Evolutionary conservation across 2,797 vertebrate species (phyloP), one percentile per base, ranked within the genome.

Genomic region (Austrolebias charrua): DNA sequence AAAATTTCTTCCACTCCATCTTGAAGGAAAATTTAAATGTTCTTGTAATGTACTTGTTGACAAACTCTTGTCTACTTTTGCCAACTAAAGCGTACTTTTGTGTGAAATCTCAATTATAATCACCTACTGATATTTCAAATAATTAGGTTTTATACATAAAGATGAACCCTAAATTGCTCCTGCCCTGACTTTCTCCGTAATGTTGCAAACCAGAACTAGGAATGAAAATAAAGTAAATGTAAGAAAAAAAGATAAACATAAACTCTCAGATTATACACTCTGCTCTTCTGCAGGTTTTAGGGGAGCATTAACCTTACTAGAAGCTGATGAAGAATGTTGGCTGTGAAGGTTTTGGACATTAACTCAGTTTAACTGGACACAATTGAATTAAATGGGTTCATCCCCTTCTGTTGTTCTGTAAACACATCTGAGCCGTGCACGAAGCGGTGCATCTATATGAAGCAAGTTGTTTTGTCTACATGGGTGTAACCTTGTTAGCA

Each of bases 341-440:
- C 14, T 42, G 1, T 55, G 29, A 58, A 28, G 10, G 5, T 38
- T 70, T 8, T 63, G n/a, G 48, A 55, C 3, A 33, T 68, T 60
- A 48, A 62, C 54, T 15, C 31, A 42, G 4, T 64, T 57, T 50
- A 58, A 38, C 9, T 55, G 45, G 50, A 42, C 48, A 66, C n/a
- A 47, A 52, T 66, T 65, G 6, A 73, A 38, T 31, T 45, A 4
- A 16, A 18, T 13, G 47, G 24, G 15, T 1, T 13, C 18, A 29
- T 56, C 60, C 2, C 11, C 53, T 71, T 60, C 24, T 16, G 10
- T 44, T 4, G 18, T 60, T 35, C n/a, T 56, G 8, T 16, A 12
- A 45, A 57, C 43, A 48, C 20, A 58, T 68, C 11, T 47, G 9
- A 59, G 46, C 8, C 38, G 6, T 61, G 5, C 28, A 15, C 28